These are phyloP conservation scores for Gryllus longicercus DNA, from an alignment of 2,888 invertebrate genomes.

Conservation along the genomic window DNA sequence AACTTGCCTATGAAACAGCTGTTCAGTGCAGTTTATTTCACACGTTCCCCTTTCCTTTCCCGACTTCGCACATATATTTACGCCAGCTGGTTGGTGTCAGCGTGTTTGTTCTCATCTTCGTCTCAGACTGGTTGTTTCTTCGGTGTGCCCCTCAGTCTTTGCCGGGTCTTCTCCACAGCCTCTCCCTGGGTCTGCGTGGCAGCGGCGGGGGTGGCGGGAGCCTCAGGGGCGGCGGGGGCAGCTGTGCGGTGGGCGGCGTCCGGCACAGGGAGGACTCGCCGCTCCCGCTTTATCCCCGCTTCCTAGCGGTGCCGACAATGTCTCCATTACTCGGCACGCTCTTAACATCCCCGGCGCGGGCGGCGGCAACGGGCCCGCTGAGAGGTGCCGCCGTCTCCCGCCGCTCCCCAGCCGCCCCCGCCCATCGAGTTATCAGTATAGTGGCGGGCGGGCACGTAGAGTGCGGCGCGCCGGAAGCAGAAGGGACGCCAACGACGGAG, in stretches of 20 bases:
- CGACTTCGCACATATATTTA: too few relatives aligned
- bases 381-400: not conserved
- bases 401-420: not conserved
- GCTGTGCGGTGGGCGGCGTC: not conserved
- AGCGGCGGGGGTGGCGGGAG: not conserved
- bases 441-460: not conserved
- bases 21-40: too few relatives aligned
- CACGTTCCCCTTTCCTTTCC: too few relatives aligned
- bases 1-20: too few relatives aligned
- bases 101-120: too few relatives aligned
- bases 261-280: not conserved
- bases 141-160: too few relatives aligned
- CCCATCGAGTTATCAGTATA: not conserved
- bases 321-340: not conserved
- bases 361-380: not conserved
- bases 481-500: not conserved
- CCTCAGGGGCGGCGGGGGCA: rapidly evolving
- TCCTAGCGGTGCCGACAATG: not conserved
- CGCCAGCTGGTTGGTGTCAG: too few relatives aligned
- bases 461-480: not conserved
- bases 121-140: too few relatives aligned
- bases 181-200: not conserved
- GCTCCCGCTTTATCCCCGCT: not conserved
- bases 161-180: not conserved
- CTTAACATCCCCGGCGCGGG: not conserved